These are phyloP conservation scores for Rhea americana DNA, from an alignment of 2,113 vertebrate genomes.

Conservation along the genomic window DNA sequence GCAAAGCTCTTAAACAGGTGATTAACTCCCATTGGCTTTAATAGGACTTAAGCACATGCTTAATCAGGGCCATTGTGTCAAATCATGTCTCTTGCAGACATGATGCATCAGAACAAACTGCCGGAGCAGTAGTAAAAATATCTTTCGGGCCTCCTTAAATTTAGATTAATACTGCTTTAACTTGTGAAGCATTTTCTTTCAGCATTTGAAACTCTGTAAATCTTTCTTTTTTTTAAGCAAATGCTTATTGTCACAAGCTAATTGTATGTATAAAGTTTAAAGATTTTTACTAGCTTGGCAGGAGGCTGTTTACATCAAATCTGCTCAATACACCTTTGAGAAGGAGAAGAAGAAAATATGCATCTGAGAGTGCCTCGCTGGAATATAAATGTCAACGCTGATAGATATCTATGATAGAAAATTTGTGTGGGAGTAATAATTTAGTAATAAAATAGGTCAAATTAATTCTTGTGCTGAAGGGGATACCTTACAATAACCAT, in stretches of 20 bases:
- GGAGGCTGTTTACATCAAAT: conserved; percentile 56
- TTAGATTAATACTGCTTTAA: conserved; percentile 18
- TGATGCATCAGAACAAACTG: conserved; percentile 32
- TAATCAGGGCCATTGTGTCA: conserved; percentile 64
- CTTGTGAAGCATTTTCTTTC: neutral
- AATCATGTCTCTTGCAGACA: conserved; percentile 50
- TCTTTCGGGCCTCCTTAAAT: conserved; percentile 24
- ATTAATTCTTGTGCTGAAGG: conserved; percentile 70
- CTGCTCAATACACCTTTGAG: conserved; percentile 57
- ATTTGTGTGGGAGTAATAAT: conserved; percentile 73
- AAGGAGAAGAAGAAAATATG: conserved; percentile 36
- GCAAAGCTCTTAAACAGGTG: conserved; percentile 70
- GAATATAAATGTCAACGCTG: conserved; percentile 63
- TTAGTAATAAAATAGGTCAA: conserved; percentile 72
- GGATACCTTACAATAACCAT: conserved; percentile 66
- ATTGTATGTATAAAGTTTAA: conserved; percentile 58
- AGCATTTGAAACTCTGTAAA: neutral
- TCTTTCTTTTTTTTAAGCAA: neutral
- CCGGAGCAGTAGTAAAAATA: neutral
- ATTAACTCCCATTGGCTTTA: conserved; percentile 70
- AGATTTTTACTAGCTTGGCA: conserved; percentile 66
- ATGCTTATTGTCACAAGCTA: conserved; percentile 44
- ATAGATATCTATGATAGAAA: conserved; percentile 64
- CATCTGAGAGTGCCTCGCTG: conserved; percentile 46
- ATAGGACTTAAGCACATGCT: conserved; percentile 66